phyloP scores from a whole-genome alignment of 2,888 invertebrate species.

The Spisula subtruncata region DNA sequence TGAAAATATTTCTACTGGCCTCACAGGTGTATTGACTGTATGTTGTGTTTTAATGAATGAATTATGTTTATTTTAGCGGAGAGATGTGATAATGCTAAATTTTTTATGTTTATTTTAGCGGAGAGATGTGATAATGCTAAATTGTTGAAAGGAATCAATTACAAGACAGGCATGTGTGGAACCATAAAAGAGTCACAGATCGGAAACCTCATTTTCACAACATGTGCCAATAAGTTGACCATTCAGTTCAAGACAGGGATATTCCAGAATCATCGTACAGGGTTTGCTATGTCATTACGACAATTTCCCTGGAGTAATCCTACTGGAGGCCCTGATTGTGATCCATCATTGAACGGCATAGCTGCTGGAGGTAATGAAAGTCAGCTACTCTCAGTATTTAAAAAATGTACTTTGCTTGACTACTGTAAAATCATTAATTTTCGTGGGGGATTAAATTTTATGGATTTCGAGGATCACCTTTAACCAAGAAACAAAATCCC shows the following conservation, averaged over 20 bases:
- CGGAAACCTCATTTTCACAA: constrained; percentile 58
- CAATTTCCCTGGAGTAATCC: constrained; percentile 70
- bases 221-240: constrained; percentile 69
- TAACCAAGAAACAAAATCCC: no score
- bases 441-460: no score
- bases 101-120: constrained; percentile 58
- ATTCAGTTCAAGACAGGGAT: constrained; percentile 68
- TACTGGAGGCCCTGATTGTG: constrained; percentile 71
- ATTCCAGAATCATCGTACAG: constrained; percentile 40
- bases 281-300: constrained; percentile 59
- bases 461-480: no score
- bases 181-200: constrained; percentile 59
- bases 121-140: constrained; percentile 71
- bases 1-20: no score
- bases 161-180: constrained; percentile 67
- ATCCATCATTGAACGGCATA: constrained; percentile 64
- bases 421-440: no score
- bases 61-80: constrained; percentile 55
- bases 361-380: constrained; percentile 56
- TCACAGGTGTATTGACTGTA: no score
- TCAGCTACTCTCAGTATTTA: background rate
- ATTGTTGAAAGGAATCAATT: constrained; percentile 67
- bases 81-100: constrained; percentile 69
- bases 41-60: no score
- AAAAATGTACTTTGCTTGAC: no score